Conservation (phyloP, 2,888 invertebrate genomes). For the Autographa pulchrina region DNA sequence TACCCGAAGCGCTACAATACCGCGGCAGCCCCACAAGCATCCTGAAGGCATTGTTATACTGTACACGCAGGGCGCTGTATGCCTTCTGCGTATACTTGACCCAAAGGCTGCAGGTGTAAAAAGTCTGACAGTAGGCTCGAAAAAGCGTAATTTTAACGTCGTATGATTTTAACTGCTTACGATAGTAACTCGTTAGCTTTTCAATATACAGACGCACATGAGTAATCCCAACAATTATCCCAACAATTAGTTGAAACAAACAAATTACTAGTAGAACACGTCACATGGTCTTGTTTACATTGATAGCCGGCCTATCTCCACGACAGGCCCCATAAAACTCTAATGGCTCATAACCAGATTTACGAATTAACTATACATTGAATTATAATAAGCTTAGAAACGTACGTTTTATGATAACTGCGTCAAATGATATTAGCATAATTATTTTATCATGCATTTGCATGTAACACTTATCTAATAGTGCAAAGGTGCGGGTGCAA, state of each 20-base stretch:
- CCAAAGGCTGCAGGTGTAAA: no score
- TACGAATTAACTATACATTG: slow-evolving; percentile 4
- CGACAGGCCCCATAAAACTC: not conserved
- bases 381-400: not conserved
- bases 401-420: not conserved
- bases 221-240: not conserved
- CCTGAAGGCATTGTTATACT: no score
- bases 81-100: no score
- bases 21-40: no score
- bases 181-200: no score
- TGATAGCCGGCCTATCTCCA: not conserved
- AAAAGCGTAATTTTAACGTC: no score
- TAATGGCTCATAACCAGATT: not conserved
- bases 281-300: slow-evolving; percentile 1
- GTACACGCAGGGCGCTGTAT: no score
- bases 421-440: not conserved
- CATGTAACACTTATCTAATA: slow-evolving; percentile 1
- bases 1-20: no score
- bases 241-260: not conserved
- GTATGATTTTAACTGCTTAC: no score
- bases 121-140: no score
- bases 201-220: not conserved
- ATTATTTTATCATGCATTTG: not conserved
- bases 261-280: not conserved
- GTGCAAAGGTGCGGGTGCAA: not conserved